Conservation (phyloP, 2,888 invertebrate genomes). For the Unio delphinus region DNA sequence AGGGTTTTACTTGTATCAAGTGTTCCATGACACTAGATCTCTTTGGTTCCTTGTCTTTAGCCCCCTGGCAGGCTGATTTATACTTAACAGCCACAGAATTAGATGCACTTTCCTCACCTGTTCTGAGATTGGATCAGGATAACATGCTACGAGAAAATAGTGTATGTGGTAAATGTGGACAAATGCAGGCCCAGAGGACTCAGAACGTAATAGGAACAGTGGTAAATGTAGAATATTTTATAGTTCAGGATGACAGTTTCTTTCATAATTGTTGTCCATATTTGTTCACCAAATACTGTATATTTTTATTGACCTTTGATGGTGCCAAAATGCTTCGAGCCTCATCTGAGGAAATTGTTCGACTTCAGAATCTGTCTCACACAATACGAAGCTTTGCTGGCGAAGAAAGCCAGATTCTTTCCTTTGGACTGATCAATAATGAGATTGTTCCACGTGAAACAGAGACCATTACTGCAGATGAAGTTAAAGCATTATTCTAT, state of each 20-base stretch:
- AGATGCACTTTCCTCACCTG: too few species aligned
- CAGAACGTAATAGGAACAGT: constrained; percentile 15
- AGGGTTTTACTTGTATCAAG: constrained; percentile 26
- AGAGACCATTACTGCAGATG: constrained; percentile 27
- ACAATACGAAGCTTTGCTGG: constrained; percentile 43
- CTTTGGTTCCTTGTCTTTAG: constrained; percentile 22
- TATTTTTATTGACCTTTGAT: constrained; percentile 55
- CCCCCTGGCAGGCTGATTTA: constrained; percentile 15
- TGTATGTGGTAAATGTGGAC: constrained; percentile 9
- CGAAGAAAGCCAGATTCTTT: constrained; percentile 39
- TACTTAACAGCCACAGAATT: too few species aligned
- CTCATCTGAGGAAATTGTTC: constrained; percentile 38
- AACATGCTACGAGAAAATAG: background rate
- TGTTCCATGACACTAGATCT: constrained; percentile 42
- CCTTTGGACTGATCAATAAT: constrained; percentile 35
- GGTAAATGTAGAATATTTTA: constrained; percentile 48
- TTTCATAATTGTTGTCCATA: constrained; percentile 48
- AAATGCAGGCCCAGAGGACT: constrained; percentile 27
- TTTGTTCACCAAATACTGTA: constrained; percentile 45
- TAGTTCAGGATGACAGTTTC: constrained; percentile 48
- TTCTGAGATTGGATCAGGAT: too few species aligned
- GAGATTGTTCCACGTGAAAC: constrained; percentile 25
- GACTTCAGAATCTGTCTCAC: constrained; percentile 50
- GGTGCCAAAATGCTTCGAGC: constrained; percentile 47
- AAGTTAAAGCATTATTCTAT: constrained; percentile 39